Conservation (phyloP, 2,888 invertebrate species). For the Lithosia quadra region DNA sequence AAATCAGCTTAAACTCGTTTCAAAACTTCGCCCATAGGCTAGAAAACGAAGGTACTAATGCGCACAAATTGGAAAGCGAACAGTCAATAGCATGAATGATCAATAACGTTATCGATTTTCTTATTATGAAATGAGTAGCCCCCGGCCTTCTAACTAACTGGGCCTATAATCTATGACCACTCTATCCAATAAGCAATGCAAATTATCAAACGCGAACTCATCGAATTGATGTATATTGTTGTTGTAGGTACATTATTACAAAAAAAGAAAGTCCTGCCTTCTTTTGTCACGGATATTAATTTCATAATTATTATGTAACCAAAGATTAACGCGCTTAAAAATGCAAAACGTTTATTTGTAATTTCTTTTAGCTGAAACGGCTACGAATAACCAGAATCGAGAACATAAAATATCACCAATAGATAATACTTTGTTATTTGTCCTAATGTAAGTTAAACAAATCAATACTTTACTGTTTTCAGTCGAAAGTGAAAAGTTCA, state of each 20-base stretch:
- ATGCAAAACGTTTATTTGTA: not conserved
- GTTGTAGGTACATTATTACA: not conserved
- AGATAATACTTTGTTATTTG: no score
- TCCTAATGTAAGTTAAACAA: no score
- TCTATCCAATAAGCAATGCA: not conserved
- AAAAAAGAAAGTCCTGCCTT: not conserved
- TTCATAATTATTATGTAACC: not conserved
- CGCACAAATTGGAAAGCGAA: slow-evolving; percentile 7
- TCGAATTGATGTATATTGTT: not conserved
- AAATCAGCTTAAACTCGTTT: not conserved
- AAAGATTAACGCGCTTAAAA: not conserved
- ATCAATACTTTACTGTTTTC: no score
- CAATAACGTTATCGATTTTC: slow-evolving; percentile 12
- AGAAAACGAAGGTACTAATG: slow-evolving; percentile 17
- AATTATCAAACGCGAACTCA: not conserved
- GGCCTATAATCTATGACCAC: not conserved
- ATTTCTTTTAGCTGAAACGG: not conserved
- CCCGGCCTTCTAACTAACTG: slow-evolving; percentile 6
- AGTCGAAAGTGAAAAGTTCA: no score
- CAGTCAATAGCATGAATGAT: slow-evolving; percentile 8
- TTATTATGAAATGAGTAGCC: slow-evolving; percentile 7
- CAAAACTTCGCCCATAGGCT: slow-evolving; percentile 22
- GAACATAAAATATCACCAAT: no score
- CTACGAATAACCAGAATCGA: no score
- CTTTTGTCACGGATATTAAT: not conserved